Evolutionary conservation across 2,888 invertebrate species (phyloP).

Genomic region (Lithophane leautieri): DNA sequence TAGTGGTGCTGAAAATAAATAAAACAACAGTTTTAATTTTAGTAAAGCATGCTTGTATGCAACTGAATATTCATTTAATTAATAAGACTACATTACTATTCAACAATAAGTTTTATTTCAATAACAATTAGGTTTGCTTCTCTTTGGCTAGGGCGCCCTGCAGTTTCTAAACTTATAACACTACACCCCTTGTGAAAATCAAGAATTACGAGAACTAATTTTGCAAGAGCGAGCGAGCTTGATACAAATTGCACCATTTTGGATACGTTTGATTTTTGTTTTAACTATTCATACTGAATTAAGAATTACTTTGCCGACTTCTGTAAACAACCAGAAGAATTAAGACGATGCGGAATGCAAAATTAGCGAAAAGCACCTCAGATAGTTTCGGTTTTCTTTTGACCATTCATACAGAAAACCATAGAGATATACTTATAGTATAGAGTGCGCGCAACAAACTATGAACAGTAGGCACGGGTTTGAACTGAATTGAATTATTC

Average conservation of each 20-base stretch:
- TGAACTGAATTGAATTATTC: no score
- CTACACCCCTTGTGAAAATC: neutral
- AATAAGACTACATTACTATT: no score
- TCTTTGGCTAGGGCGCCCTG: neutral
- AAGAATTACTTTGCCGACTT: neutral
- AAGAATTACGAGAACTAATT: neutral
- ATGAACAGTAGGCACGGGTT: no score
- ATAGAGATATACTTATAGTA: no score
- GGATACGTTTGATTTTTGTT: neutral
- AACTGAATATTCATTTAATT: neutral
- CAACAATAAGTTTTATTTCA: slow-evolving; percentile 12
- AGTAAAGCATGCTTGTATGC: neutral
- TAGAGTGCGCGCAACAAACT: no score
- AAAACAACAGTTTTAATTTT: neutral
- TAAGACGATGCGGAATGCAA: neutral
- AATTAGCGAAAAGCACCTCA: neutral
- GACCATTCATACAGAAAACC: neutral
- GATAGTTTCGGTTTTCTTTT: neutral
- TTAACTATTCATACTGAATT: neutral
- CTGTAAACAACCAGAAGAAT: neutral
- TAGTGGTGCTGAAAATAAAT: slow-evolving; percentile 37
- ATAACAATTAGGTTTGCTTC: neutral
- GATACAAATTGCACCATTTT: neutral
- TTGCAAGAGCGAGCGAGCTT: neutral
- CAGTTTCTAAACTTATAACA: neutral